phyloP scores from a whole-genome alignment of 2,113 vertebrate genomes.

The Siniperca knerii region DNA sequence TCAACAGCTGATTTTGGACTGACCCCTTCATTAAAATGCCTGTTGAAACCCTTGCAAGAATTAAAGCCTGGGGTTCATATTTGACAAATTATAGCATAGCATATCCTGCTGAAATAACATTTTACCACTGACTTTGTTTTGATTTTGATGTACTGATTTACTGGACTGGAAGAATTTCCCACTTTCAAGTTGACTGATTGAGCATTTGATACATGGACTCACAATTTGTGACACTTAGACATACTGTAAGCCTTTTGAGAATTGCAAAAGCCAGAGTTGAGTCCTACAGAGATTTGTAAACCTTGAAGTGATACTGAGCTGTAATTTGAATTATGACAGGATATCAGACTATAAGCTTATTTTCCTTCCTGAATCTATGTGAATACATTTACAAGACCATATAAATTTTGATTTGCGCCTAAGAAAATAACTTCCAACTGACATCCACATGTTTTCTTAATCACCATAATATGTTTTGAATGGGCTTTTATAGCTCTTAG shows the following conservation, averaged over 20 bases:
- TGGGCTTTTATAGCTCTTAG: conserved; percentile 33
- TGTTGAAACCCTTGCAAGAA: conserved; percentile 17
- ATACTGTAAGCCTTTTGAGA: conserved; percentile 14
- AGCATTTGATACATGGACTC: conserved; percentile 23
- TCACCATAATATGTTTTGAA: conserved; percentile 46
- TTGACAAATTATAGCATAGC: conserved; percentile 33
- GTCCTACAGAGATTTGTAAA: conserved; percentile 32
- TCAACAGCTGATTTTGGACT: conserved; percentile 28
- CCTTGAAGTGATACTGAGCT: conserved; percentile 36
- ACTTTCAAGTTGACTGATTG: conserved; percentile 36
- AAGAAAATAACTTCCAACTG: conserved; percentile 35
- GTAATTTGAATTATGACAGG: conserved; percentile 35
- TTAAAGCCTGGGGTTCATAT: conserved; percentile 29
- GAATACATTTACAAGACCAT: conserved; percentile 32
- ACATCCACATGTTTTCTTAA: conserved; percentile 57
- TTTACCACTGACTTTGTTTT: conserved; percentile 27
- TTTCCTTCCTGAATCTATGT: conserved; percentile 42
- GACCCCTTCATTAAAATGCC: conserved; percentile 21
- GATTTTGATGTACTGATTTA: conserved; percentile 32
- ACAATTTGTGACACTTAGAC: conserved; percentile 10
- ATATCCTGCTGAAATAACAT: conserved; percentile 26
- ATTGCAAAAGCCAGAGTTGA: background rate
- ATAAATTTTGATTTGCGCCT: conserved; percentile 29
- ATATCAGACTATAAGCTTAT: conserved; percentile 25
- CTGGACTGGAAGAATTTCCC: conserved; percentile 4